Evolutionary conservation across 2,797 vertebrate genomes (phyloP), one percentile per base, ranked within the genome.

Genomic region (Malacoctenus gilli): DNA sequence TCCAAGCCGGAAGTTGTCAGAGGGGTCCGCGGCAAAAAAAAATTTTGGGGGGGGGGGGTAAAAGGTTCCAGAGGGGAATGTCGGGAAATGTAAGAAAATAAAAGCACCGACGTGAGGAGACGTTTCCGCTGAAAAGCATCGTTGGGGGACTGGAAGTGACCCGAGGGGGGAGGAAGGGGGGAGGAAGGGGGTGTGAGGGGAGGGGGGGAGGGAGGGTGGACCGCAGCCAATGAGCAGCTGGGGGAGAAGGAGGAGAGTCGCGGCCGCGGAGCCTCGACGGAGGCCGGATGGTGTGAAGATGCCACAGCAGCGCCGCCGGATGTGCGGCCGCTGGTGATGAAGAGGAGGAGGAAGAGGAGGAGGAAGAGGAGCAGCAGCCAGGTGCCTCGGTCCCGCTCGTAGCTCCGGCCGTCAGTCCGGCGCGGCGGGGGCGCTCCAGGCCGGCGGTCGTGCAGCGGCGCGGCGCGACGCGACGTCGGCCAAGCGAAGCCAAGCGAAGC

Each of bases 211-310:
- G 5, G 57, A 47, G 41, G n/a, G n/a, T 79, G 72, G 76, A 83
- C 54, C 1, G n/a, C 15, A 32, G 83, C 80, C 79, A 83, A 68
- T 75, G 60, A 80, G 70, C 66, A 3, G 59, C 59, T n/a, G 62
- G 75, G 59, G 77, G 53, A 59, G 41, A 46, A 52, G 61, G 51
- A 54, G 4, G 52, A 54, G 63, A 62, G 73, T 42, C 75, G n/a
- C n/a, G n/a, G 1, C 53, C 25, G 9, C 9, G 9, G 9, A 67
- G 58, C 8, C 32, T 68, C 32, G 54, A 16, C 59, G 16, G 41
- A 13, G 60, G 41, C 60, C 38, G 23, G 9, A 59, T 10, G 62
- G 49, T 7, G 30, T 12, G 50, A 36, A 61, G 25, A 28, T 28
- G 25, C 5, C 25, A 9, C 25, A 28, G 25, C 5, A 28, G 25